A percentile compares a stretch with the other conserved stretches of the same genome.
Conservation (phyloP, 2,113 vertebrate species). For the Erpornis zantholeuca region DNA sequence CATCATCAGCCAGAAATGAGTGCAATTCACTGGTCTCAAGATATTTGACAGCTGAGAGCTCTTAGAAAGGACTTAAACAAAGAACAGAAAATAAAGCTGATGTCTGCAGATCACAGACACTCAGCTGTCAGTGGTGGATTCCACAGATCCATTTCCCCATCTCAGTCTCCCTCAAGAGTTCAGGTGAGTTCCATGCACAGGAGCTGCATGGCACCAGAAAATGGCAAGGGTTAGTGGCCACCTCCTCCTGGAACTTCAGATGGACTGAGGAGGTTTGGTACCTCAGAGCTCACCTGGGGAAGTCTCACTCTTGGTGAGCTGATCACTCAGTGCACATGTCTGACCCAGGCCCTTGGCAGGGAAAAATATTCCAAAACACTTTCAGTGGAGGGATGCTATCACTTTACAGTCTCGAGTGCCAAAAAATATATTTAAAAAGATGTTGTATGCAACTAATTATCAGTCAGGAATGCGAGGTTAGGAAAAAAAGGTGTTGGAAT, state of each 20-base stretch:
- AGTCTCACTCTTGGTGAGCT: neutral
- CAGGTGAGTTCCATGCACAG: neutral
- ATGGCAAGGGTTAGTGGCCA: neutral
- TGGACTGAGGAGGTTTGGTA: neutral
- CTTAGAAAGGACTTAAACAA: neutral
- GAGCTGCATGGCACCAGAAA: neutral
- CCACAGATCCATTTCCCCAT: neutral
- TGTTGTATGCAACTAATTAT: neutral
- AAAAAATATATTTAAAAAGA: neutral
- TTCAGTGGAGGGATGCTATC: neutral
- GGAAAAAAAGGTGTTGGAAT: neutral
- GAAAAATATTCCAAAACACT: neutral
- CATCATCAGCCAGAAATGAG: neutral
- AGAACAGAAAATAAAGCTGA: neutral
- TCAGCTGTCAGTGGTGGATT: rapidly evolving
- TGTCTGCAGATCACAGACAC: neutral
- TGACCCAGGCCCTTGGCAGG: neutral
- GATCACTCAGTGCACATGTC: neutral
- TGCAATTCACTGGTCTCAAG: neutral
- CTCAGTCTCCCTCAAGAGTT: neutral
- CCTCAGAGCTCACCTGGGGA: neutral
- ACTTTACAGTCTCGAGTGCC: neutral
- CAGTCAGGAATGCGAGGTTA: neutral
- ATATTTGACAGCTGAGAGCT: neutral
- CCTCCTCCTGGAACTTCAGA: neutral